These are phyloP conservation scores for Nasonia oneida DNA, from an alignment of 2,888 invertebrate genomes.

Conservation along the genomic window DNA sequence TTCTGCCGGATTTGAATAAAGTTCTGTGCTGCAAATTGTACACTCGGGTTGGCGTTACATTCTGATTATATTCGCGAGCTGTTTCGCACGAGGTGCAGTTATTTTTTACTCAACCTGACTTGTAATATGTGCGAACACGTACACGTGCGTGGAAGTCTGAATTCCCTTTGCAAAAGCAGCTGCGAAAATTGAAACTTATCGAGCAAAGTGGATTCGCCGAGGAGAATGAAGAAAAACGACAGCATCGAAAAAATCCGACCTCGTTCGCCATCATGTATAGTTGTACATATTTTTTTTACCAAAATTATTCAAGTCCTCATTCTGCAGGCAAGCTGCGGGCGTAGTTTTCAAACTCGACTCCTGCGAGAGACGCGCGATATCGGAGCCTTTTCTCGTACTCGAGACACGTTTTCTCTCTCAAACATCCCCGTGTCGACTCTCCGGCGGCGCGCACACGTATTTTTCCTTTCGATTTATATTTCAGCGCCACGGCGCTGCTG, in stretches of 20 bases:
- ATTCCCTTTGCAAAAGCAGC: neutral
- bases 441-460: neutral
- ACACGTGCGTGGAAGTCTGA: neutral
- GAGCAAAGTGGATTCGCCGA: no score
- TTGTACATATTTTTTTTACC: neutral
- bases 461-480: slow-evolving; percentile 22
- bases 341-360: slow-evolving; percentile 8
- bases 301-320: slow-evolving; percentile 25
- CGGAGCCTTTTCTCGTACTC: slow-evolving; percentile 41
- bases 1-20: neutral
- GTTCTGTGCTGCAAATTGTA: neutral
- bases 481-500: neutral
- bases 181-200: neutral
- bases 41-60: neutral
- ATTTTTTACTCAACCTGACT: neutral
- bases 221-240: neutral
- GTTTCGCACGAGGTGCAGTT: neutral
- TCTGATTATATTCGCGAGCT: neutral
- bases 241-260: neutral
- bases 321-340: neutral
- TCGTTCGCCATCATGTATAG: neutral
- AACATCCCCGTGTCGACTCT: slow-evolving; percentile 20
- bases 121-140: neutral
- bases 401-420: slow-evolving; percentile 57
- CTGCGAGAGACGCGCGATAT: neutral